Evolutionary conservation across 2,888 invertebrate genomes (phyloP).

Genomic region (Lydus trimaculatus): DNA sequence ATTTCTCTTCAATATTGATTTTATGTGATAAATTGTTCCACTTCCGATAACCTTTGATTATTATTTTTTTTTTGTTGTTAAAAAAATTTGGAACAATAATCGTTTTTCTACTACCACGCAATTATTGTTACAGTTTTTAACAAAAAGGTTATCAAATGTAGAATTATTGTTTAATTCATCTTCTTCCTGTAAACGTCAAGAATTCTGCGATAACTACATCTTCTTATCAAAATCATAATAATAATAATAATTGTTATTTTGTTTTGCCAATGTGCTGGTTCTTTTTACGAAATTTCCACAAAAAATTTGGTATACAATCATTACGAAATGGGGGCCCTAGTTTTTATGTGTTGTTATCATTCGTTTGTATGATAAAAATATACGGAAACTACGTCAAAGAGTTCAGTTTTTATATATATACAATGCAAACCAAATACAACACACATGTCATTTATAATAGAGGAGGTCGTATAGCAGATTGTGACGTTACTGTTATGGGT

Average conservation of each 20-base stretch:
- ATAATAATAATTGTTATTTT: neutral
- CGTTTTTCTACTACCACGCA: neutral
- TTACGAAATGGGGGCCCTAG: neutral
- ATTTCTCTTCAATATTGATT: neutral
- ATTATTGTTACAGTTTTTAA: neutral
- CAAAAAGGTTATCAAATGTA: neutral
- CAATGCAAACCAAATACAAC: neutral
- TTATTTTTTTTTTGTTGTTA: no score
- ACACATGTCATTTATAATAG: neutral
- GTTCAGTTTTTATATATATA: neutral
- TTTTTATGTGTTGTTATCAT: neutral
- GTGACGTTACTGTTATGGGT: neutral
- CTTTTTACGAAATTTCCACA: neutral
- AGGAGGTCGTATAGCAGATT: neutral
- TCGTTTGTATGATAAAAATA: neutral
- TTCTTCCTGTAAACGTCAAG: constrained; percentile 4
- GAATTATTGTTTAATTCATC: neutral
- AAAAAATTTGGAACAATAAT: no score
- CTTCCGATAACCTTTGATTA: neutral
- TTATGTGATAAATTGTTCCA: neutral
- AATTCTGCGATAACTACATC: neutral
- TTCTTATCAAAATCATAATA: neutral
- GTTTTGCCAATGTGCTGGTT: neutral
- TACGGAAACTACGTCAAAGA: neutral
- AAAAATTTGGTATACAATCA: neutral